These are phyloP conservation scores for Drosophila pseudotakahashii DNA, from an alignment of 2,888 invertebrate species.

Conservation along the genomic window DNA sequence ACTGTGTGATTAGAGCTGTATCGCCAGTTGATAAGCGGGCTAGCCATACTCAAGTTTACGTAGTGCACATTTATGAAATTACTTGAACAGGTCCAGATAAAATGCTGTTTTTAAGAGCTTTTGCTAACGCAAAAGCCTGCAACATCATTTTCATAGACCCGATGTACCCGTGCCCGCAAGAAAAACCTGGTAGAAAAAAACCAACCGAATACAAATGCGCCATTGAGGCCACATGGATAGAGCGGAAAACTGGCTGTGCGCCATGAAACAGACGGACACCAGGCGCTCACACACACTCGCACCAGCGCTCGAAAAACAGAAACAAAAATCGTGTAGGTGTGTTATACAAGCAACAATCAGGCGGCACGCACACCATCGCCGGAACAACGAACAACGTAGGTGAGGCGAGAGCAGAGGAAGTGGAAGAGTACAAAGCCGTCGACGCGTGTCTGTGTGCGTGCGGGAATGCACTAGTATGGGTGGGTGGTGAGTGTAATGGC, in stretches of 20 bases:
- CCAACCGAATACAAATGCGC: conserved; percentile 40
- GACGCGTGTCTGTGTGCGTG: conserved; percentile 57
- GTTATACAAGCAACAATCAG: conserved; percentile 64
- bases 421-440: conserved; percentile 49
- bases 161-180: conserved; percentile 3
- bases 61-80: not conserved
- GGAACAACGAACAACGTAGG: conserved; percentile 60
- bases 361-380: conserved; percentile 53
- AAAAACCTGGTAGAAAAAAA: conserved; percentile 13
- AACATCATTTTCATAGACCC: conserved; percentile 6
- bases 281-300: conserved; percentile 51
- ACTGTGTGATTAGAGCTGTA: not conserved
- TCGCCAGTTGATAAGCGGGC: not conserved
- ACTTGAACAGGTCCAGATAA: not conserved
- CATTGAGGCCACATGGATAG: conserved; percentile 49
- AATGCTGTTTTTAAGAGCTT: not conserved
- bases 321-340: conserved; percentile 43
- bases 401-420: conserved; percentile 47
- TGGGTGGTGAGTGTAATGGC: conserved; percentile 44
- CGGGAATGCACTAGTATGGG: conserved; percentile 48
- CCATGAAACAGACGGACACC: conserved; percentile 69
- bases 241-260: conserved; percentile 77
- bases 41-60: not conserved
- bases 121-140: too few relatives aligned
- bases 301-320: conserved; percentile 50